phyloP scores from a whole-genome alignment of 2,113 vertebrate genomes.

The Oncorhynchus clarkii region DNA sequence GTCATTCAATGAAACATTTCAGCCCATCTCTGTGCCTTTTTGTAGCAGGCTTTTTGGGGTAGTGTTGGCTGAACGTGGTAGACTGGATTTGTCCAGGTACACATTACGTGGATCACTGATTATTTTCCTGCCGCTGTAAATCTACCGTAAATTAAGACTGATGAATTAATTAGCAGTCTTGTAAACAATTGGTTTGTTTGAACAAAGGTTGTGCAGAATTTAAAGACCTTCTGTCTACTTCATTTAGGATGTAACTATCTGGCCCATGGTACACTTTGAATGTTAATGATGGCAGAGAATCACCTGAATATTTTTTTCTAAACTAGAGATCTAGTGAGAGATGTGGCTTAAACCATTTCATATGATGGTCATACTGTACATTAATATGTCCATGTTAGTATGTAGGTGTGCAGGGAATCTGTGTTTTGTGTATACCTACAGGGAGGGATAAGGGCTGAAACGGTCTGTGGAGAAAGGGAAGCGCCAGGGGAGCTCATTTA shows the following conservation, averaged over 20 bases:
- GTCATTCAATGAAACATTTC: constrained; percentile 10
- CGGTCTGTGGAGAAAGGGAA: too few relatives aligned
- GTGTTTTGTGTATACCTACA: too few relatives aligned
- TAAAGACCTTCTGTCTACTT: constrained; percentile 81
- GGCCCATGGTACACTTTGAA: constrained; percentile 63
- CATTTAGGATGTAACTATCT: constrained; percentile 75
- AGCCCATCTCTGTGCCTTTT: not conserved
- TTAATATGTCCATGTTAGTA: too few relatives aligned
- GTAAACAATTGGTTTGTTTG: constrained; percentile 79
- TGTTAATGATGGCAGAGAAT: constrained; percentile 38
- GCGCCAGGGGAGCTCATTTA: too few relatives aligned
- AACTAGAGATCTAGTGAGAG: not conserved
- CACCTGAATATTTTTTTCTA: not conserved
- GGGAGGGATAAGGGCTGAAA: too few relatives aligned
- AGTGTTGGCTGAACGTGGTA: not conserved
- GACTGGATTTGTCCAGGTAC: constrained; percentile 25
- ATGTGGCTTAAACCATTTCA: not conserved
- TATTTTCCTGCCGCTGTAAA: constrained; percentile 46
- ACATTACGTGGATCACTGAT: constrained; percentile 33
- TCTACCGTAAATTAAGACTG: constrained; percentile 77
- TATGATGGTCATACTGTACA: not conserved
- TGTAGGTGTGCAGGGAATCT: not conserved
- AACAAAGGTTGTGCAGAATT: constrained; percentile 72
- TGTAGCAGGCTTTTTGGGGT: not conserved
- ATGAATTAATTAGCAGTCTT: constrained; percentile 78